Conservation (phyloP, 2,888 invertebrate genomes). For the Holacanthella duospinosa region DNA sequence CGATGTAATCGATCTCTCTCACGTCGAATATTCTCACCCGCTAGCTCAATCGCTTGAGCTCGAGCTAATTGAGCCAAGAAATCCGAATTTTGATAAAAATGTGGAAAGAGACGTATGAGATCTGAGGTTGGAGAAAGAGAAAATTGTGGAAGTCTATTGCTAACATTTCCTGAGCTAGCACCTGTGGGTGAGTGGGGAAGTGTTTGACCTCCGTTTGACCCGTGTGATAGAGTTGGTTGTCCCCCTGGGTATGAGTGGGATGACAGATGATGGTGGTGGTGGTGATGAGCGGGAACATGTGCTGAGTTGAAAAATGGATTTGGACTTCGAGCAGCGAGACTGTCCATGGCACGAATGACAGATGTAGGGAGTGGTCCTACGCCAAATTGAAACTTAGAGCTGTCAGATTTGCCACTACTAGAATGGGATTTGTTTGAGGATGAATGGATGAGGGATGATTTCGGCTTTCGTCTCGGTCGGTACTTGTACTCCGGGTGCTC, state of each 20-base stretch:
- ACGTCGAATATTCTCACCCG: constrained; percentile 17
- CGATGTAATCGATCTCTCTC: constrained; percentile 18
- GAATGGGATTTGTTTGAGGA: constrained; percentile 15
- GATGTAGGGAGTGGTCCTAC: constrained; percentile 23
- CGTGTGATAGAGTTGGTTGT: background rate
- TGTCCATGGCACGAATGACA: constrained; percentile 31
- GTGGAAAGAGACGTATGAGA: constrained; percentile 31
- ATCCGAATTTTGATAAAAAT: constrained; percentile 20
- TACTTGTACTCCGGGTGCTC: constrained; percentile 46
- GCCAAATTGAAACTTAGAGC: constrained; percentile 21
- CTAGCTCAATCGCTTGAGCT: constrained; percentile 24
- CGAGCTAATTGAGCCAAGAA: constrained; percentile 10
- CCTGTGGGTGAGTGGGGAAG: constrained; percentile 14
- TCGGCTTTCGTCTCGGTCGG: constrained; percentile 52
- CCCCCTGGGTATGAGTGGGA: background rate
- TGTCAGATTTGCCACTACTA: constrained; percentile 21
- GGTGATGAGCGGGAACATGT: constrained; percentile 43
- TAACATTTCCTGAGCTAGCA: constrained; percentile 5
- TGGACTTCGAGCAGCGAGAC: constrained; percentile 18
- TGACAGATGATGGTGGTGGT: constrained; percentile 37
- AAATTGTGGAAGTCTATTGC: constrained; percentile 5
- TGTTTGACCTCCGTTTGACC: constrained; percentile 10
- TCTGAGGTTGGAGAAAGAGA: constrained; percentile 21
- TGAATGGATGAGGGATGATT: constrained; percentile 46
- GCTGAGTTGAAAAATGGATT: constrained; percentile 20